These are phyloP conservation scores for Brachionus sp. DNA, from an alignment of 1,140 invertebrate genomes.

Conservation along the genomic window DNA sequence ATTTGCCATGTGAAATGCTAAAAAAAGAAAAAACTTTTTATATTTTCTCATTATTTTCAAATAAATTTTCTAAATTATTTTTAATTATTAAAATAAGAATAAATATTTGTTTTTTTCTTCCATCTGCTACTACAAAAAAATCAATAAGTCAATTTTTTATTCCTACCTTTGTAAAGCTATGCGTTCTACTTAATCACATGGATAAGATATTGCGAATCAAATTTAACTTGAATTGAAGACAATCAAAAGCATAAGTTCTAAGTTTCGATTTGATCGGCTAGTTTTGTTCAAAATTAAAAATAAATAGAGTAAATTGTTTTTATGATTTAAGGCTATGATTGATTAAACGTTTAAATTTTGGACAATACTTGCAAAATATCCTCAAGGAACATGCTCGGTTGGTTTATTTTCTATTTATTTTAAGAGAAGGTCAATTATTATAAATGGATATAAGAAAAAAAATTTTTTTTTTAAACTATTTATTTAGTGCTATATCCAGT, in stretches of 20 bases:
- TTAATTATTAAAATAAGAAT: not conserved
- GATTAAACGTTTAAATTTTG: not conserved
- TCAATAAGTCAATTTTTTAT: not conserved
- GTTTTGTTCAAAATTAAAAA: no score
- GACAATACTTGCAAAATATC: not conserved
- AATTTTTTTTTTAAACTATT: not conserved
- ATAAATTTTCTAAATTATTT: not conserved
- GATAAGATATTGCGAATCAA: not conserved
- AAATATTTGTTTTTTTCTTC: not conserved
- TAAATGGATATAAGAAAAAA: not conserved
- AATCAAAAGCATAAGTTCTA: no score
- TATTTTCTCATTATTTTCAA: not conserved
- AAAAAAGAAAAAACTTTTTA: not conserved
- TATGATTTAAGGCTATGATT: not conserved
- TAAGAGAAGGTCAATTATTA: not conserved
- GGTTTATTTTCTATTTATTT: not conserved
- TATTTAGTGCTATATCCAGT: not conserved
- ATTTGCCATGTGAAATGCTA: constrained; percentile 4
- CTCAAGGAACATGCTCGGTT: not conserved
- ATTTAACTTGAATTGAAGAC: not conserved
- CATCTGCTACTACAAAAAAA: not conserved
- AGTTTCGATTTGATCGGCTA: no score
- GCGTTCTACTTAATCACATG: not conserved
- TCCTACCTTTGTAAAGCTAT: not conserved
- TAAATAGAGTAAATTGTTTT: not conserved